Base-by-base conservation (phyloP, 2,888 invertebrate species). In the Drosophila anomalata region DNA sequence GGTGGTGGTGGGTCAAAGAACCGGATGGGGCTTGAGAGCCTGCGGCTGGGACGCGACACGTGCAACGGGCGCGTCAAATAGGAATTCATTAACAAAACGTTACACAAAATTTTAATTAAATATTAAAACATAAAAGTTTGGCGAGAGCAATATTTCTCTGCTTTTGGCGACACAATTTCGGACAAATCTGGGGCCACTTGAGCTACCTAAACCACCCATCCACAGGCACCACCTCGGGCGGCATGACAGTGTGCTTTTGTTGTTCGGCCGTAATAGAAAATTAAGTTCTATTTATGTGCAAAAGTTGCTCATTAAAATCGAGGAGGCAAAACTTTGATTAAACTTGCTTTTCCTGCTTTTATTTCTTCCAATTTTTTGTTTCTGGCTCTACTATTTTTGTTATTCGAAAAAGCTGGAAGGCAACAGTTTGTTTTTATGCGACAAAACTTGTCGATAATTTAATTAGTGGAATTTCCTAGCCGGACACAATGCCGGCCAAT, bases 101-200 rank as follows among this genome's bases (percentile, higher is more conserved):
- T 84, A 87, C 76, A 84, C 87, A 81, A 84, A 76, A 84, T 84
- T 84, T 86, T 84, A 86, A 84, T 84, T 84, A 84, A 84, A 84
- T 84, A 84, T 84, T 84, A 84, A 84, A 84, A 81, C 83, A 84
- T 75, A 76, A 87, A 84, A 86, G 70, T 81, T 66, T 61, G 41
- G 50, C 71, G 53, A 73, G 73, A n/a, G 39, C 73, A 77, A 78
- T 75, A 73, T 82, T 73, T 57, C 47, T 47, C 48, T 52, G 51
- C 71, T 60, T 9, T 59, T 67, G 59, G 79, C 62, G 71, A 83
- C 83, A 80, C 33, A 69, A 66, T 68, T 61, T 69, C 54, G 48
- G 24, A 31, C 65, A 39, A 31, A 36, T 20, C 53, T 20, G 8
- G 33, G 39, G 36, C 55, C 66, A 29, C 55, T 65, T 36, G 22